Base-by-base conservation (phyloP, 2,113 vertebrate species). In the Pongo abelii region DNA sequence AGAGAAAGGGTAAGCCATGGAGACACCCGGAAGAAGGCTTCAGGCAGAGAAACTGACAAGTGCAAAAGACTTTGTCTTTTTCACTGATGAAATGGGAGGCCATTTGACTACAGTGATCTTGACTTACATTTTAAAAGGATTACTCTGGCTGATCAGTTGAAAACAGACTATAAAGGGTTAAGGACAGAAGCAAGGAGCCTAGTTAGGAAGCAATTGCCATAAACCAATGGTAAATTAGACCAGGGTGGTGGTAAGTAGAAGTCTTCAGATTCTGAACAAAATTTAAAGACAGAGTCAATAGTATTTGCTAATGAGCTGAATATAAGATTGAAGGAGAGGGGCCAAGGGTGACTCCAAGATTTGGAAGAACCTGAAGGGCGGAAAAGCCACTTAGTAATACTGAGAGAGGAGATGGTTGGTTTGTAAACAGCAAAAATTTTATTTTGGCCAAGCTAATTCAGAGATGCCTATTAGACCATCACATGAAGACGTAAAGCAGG, bases 381-480 rank as follows among this genome's bases (percentile, higher is more conserved):
- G 14, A 84, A 96, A 91, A 85, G n/a, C 3, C 10, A 83, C 23
- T 50, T 12, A 94, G 22, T 40, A 91, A 67, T 48, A 52, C 50
- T 38, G 13, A 93, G 20, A n/a, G 43, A 79, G 3, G 30, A 50
- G 46, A 55, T 79, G 81, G 35, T 55, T 94, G 92, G 75, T 61
- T 35, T 84, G 38, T 43, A 80, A 89, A 64, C 13, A 89, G 46
- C 27, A 20, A 96, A 74, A 87, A 89, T 84, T 94, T 95, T 67
- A 89, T 89, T 93, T 81, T 93, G 91, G 55, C 43, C 57, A 85
- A 91, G 32, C 88, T 89, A 94, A 74, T 61, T 50, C 20, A 89
- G 69, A 86, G 52, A 86, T 78, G 52, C 22, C 52, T 64, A 67
- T 79, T 30, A 94, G 35, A 59, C 12, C 55, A 75, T 38, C 67